A percentile compares a stretch with the other conserved stretches of the same genome.
These are phyloP conservation scores for Cerastis rubricosa DNA, from an alignment of 2,888 invertebrate genomes.

Conservation along the genomic window DNA sequence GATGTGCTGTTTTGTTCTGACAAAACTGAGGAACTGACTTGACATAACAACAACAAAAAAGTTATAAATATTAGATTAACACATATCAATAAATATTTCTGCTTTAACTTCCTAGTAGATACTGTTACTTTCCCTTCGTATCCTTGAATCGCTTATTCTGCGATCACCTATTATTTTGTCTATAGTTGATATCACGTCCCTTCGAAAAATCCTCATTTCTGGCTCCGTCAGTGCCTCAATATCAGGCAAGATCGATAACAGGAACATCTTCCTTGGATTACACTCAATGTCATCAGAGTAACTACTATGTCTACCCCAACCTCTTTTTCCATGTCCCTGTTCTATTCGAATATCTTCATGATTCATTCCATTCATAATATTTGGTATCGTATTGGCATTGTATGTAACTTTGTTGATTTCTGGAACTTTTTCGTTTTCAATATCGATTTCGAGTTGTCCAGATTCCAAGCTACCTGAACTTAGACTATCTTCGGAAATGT, in stretches of 20 bases:
- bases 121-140: constrained; percentile 1
- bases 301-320: constrained; percentile 27
- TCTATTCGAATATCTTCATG: constrained; percentile 18
- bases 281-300: constrained; percentile 59
- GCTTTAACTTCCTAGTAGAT: not conserved
- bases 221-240: constrained; percentile 67
- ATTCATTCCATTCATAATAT: constrained; percentile 20
- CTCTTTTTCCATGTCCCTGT: constrained; percentile 32
- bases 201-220: constrained; percentile 69
- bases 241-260: constrained; percentile 69
- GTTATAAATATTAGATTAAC: not conserved
- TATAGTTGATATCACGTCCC: constrained; percentile 65
- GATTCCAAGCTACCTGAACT: constrained; percentile 39
- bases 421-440: not conserved
- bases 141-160: constrained; percentile 27
- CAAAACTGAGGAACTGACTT: not conserved
- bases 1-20: not conserved
- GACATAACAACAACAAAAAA: not conserved
- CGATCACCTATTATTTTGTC: constrained; percentile 67
- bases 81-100: not conserved
- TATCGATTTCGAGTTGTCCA: constrained; percentile 23
- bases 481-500: constrained; percentile 57
- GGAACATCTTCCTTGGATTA: constrained; percentile 70
- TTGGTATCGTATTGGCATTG: constrained; percentile 40
- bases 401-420: constrained; percentile 18